phyloP scores from a whole-genome alignment of 2,888 invertebrate genomes.

The Cabera pusaria region DNA sequence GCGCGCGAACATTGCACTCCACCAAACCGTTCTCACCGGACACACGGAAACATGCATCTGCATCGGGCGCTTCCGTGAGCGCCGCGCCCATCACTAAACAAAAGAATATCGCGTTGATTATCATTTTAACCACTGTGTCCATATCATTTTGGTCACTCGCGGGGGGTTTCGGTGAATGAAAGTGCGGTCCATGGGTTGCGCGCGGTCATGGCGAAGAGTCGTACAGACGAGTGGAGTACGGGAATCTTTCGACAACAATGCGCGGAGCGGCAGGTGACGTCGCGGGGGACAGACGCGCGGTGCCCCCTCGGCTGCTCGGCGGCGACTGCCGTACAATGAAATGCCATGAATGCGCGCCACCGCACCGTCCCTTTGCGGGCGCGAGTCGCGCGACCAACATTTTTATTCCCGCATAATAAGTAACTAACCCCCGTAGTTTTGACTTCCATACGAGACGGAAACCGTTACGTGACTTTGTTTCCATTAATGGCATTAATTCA shows the following conservation, averaged over 20 bases:
- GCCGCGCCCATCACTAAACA: conserved; percentile 82
- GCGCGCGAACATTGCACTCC: conserved; percentile 87
- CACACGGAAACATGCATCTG: conserved; percentile 73
- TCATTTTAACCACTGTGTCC: conserved; percentile 80
- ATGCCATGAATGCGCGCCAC: conserved; percentile 73
- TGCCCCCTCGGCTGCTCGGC: conserved; percentile 73
- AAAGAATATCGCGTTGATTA: conserved; percentile 78
- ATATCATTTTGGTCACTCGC: conserved; percentile 77
- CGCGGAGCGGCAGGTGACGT: conserved; percentile 59
- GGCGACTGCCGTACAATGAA: conserved; percentile 77
- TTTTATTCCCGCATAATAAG: conserved; percentile 75
- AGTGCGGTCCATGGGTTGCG: conserved; percentile 51
- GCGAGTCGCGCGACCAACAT: conserved; percentile 45
- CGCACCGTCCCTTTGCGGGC: conserved; percentile 25
- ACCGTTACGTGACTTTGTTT: conserved; percentile 73
- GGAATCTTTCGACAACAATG: conserved; percentile 58
- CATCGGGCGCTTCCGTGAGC: conserved; percentile 77
- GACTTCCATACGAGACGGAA: conserved; percentile 68
- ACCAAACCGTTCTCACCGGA: conserved; percentile 64
- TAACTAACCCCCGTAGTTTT: conserved; percentile 67
- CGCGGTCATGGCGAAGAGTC: conserved; percentile 66
- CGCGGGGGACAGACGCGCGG: conserved; percentile 49
- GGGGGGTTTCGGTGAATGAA: conserved; percentile 59
- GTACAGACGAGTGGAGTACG: conserved; percentile 52
- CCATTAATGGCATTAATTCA: conserved; percentile 57